Percentiles rank a stretch among this genome's conserved stretches.
Conservation (phyloP, 2,888 invertebrate genomes). For the Loripinus fragilis region DNA sequence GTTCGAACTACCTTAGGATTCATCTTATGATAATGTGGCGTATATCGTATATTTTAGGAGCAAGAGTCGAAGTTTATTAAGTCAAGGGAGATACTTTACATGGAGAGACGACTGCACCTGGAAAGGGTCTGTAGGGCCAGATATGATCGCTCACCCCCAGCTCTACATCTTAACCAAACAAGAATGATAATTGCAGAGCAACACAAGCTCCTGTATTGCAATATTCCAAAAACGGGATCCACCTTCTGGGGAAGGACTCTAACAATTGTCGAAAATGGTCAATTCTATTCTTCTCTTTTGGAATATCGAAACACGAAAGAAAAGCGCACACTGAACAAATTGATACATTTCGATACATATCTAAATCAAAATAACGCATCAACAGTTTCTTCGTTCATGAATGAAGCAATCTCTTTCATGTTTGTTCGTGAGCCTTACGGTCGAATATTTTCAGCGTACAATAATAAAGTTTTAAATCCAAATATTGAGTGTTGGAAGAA, state of each 20-base stretch:
- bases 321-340: not conserved
- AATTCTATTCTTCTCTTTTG: not conserved
- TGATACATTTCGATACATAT: not conserved
- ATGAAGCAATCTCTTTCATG: constrained; percentile 56
- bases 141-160: not conserved
- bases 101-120: not conserved
- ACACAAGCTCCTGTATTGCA: constrained; percentile 44
- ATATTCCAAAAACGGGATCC: constrained; percentile 52
- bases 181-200: not conserved
- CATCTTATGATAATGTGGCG: no score
- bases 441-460: constrained; percentile 68
- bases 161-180: not conserved
- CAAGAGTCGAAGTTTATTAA: not conserved
- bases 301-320: not conserved
- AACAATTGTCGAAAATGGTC: constrained; percentile 29
- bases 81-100: not conserved
- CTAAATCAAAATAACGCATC: not conserved
- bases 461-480: constrained; percentile 70
- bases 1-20: no score
- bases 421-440: constrained; percentile 72
- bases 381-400: constrained; percentile 12
- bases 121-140: not conserved
- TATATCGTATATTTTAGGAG: not conserved
- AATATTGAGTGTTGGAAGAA: constrained; percentile 65
- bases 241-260: constrained; percentile 54